Conservation (phyloP, 2,113 vertebrate species). For the Philantomba maxwellii region DNA sequence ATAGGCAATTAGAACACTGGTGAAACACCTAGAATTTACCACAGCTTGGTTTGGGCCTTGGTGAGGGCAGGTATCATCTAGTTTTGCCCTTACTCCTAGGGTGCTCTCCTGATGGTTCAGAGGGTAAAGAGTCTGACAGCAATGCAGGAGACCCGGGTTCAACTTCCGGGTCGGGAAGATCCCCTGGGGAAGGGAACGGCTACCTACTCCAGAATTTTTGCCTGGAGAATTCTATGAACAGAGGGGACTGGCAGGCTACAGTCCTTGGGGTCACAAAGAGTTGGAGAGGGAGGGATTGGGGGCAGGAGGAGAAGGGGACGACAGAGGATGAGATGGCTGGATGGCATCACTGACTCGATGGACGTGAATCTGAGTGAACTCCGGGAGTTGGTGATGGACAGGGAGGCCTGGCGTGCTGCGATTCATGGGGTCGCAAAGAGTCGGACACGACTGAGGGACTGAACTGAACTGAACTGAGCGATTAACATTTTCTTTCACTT, state of each 20-base stretch:
- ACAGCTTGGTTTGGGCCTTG: background rate
- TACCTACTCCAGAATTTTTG: background rate
- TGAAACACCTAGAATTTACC: background rate
- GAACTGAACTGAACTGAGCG: background rate
- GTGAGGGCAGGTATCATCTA: background rate
- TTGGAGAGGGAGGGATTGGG: background rate
- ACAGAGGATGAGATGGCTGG: too few relatives aligned
- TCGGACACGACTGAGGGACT: background rate
- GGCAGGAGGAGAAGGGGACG: too few relatives aligned
- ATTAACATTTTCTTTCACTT: background rate
- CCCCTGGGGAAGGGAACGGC: background rate
- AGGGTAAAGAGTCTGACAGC: background rate
- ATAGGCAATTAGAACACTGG: background rate
- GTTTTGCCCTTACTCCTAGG: background rate
- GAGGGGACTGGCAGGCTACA: background rate
- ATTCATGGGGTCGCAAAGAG: background rate
- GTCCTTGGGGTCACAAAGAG: background rate
- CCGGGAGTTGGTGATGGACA: too few relatives aligned
- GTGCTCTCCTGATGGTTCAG: background rate
- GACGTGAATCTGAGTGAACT: too few relatives aligned
- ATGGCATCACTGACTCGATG: too few relatives aligned
- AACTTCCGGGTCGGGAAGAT: background rate
- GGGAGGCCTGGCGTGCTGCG: too few relatives aligned
- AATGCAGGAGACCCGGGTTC: background rate
- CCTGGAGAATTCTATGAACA: background rate